Evolutionary conservation across 2,113 vertebrate genomes (phyloP), one percentile per base, ranked within the genome.

Genomic region (Osmerus eperlanus): DNA sequence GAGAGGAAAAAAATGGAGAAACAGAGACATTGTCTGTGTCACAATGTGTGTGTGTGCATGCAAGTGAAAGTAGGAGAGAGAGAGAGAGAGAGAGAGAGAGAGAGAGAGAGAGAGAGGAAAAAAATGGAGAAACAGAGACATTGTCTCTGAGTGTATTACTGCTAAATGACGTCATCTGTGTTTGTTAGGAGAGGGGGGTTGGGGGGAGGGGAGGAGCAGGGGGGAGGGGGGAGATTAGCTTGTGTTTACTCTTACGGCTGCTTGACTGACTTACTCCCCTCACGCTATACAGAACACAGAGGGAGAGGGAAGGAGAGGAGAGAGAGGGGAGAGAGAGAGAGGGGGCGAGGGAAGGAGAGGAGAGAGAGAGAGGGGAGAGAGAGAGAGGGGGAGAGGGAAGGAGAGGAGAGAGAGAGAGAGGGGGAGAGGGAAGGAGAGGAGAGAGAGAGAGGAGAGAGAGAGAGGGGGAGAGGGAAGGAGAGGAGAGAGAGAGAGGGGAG

Each of bases 111-210:
- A 23, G 77, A 74, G 76, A 77, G n/a, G n/a, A n/a, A n/a, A n/a
- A n/a, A n/a, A n/a, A n/a, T n/a, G n/a, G n/a, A n/a, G n/a, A n/a
- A n/a, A n/a, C n/a, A n/a, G n/a, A n/a, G n/a, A n/a, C n/a, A n/a
- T n/a, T n/a, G n/a, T n/a, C n/a, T n/a, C n/a, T n/a, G n/a, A n/a
- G n/a, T 73, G 67, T 32, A 32, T 56, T 65, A 60, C 70, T 74
- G 74, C 25, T 29, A n/a, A 76, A 36, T 91, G 89, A 91, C 83
- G 82, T 92, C 90, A 90, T 81, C 77, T 86, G 86, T 90, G 91
- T 92, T 91, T 90, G 67, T 89, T 82, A 84, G 86, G 80, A 71
- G 25, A 55, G 69, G 72, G 0, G 72, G 77, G 68, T 9, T 73
- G 72, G 79, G 64, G 68, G 23, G 23, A 23, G 21, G 21, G 21